phyloP scores from a whole-genome alignment of 2,888 invertebrate species.

The Napeogenes sylphis region DNA sequence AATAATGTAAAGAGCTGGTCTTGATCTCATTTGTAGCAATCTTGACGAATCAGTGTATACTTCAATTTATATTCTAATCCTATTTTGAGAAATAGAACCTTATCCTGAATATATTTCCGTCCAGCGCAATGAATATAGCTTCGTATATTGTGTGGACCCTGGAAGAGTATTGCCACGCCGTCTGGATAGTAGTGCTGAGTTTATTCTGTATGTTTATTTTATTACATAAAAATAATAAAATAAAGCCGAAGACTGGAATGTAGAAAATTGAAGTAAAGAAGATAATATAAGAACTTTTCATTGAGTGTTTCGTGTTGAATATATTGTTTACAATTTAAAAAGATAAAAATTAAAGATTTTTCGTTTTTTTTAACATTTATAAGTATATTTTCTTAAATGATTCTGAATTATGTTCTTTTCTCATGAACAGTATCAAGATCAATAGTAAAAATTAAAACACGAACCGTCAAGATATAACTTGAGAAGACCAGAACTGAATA shows the following conservation, averaged over 20 bases:
- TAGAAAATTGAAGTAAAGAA: not conserved
- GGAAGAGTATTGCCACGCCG: conserved; percentile 38
- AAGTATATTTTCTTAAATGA: too few species aligned
- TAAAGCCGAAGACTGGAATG: not conserved
- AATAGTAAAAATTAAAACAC: not conserved
- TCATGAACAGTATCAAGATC: too few species aligned
- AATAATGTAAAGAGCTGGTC: not conserved
- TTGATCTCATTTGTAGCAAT: not conserved
- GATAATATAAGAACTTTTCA: not conserved
- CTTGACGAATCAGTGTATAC: not conserved
- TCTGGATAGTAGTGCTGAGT: conserved; percentile 34
- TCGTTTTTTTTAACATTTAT: too few species aligned
- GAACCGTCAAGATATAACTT: too few species aligned
- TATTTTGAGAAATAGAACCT: not conserved
- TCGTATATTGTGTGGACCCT: conserved; percentile 30
- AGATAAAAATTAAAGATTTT: too few species aligned
- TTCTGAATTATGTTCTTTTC: too few species aligned
- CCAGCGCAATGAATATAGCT: not conserved
- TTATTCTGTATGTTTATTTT: conserved; percentile 33
- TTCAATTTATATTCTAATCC: not conserved
- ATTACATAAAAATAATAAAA: conserved; percentile 10
- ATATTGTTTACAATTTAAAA: not conserved
- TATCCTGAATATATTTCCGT: not conserved
- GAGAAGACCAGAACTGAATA: too few species aligned
- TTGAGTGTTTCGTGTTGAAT: not conserved